Percentiles rank a stretch among this genome's conserved stretches.
These are phyloP conservation scores for Corapipo altera DNA, from an alignment of 2,113 vertebrate species.

Conservation along the genomic window DNA sequence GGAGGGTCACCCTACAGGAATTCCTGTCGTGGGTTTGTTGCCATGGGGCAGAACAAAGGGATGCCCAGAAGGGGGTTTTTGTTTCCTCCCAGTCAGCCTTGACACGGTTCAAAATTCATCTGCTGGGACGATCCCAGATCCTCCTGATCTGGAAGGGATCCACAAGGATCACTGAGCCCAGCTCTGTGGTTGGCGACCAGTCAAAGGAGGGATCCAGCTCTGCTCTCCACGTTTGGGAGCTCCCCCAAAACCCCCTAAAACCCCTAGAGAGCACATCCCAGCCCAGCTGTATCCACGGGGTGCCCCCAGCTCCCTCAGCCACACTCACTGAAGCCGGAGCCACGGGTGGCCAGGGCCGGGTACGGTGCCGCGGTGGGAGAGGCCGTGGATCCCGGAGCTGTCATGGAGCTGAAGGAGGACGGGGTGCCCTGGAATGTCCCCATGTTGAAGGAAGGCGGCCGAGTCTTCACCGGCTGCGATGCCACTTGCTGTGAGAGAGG, in stretches of 20 bases:
- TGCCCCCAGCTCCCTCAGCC: not conserved
- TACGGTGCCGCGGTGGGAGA: constrained; percentile 60
- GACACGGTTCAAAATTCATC: not conserved
- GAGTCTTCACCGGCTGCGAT: constrained; percentile 68
- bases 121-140: not conserved
- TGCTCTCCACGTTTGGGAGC: rapidly evolving
- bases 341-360: constrained; percentile 52
- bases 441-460: constrained; percentile 70
- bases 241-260: not conserved
- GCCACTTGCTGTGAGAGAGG: constrained; percentile 53
- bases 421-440: constrained; percentile 69
- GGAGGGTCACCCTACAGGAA: rapidly evolving
- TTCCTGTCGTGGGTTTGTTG: not conserved
- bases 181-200: rapidly evolving
- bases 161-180: rapidly evolving
- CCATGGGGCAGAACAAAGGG: not conserved
- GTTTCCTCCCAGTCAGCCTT: not conserved
- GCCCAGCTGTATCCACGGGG: not conserved
- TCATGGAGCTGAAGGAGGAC: constrained; percentile 73
- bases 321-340: constrained; percentile 69
- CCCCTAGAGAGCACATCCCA: rapidly evolving
- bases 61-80: no score
- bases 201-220: no score
- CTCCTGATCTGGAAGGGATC: not conserved
- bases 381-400: constrained; percentile 25